These are phyloP conservation scores for Amitus sp. DNA, from an alignment of 2,888 invertebrate genomes.

Conservation along the genomic window DNA sequence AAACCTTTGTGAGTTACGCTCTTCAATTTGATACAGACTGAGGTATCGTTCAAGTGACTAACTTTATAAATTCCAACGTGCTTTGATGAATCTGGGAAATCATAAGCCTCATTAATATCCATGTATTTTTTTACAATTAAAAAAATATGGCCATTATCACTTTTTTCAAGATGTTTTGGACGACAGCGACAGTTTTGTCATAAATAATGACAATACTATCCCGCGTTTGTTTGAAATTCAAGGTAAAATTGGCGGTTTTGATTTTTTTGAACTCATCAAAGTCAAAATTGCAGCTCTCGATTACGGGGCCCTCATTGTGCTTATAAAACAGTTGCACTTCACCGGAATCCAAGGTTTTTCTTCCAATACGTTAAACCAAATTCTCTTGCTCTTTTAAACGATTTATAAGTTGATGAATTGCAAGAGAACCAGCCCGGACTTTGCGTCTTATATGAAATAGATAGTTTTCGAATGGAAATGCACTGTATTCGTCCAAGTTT, in stretches of 20 bases:
- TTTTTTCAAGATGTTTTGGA: background rate
- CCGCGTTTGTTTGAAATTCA: background rate
- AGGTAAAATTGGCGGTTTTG: background rate
- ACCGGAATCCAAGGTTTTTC: background rate
- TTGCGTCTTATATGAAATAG: constrained; percentile 18
- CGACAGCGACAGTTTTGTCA: background rate
- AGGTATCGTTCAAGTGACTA: background rate
- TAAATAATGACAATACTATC: background rate
- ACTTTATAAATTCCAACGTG: background rate
- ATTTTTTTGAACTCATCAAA: background rate
- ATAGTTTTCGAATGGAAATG: constrained; percentile 52
- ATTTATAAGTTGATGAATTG: background rate
- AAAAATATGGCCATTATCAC: background rate
- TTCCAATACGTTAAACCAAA: no score
- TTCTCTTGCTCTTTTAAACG: background rate
- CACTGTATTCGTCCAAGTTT: constrained; percentile 46
- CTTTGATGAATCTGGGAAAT: background rate
- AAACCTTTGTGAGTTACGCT: background rate
- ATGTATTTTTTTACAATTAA: background rate
- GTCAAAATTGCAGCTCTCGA: background rate
- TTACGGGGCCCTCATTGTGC: background rate
- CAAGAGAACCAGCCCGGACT: background rate
- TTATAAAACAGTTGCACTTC: background rate
- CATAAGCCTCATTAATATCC: background rate
- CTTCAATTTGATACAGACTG: background rate